Evolutionary conservation across 1,140 invertebrate genomes (phyloP).

Genomic region (Antheraea mylitta): DNA sequence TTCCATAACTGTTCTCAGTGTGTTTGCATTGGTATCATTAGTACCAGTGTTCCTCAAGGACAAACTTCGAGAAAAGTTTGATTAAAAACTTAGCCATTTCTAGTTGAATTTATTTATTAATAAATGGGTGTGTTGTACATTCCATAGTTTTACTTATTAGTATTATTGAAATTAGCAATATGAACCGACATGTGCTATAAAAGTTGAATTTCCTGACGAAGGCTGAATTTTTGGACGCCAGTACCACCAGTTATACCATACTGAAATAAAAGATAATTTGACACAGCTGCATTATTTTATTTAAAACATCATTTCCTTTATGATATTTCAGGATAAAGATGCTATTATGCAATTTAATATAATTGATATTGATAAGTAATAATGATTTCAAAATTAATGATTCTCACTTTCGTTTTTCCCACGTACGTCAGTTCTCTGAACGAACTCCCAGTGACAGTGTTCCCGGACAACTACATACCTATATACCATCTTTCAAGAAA

Average conservation of each 20-base stretch:
- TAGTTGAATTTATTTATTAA: constrained; percentile 61
- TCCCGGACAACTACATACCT: too few species aligned
- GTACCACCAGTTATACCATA: constrained; percentile 92
- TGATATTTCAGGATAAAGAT: too few species aligned
- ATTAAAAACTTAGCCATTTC: constrained; percentile 74
- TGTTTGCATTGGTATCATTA: constrained; percentile 91
- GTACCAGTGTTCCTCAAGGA: constrained; percentile 95
- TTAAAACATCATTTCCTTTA: background rate
- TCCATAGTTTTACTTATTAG: constrained; percentile 39
- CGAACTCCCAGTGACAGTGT: too few species aligned
- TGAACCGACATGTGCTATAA: constrained; percentile 85
- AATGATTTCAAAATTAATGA: too few species aligned
- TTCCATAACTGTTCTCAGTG: constrained; percentile 87
- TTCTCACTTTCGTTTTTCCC: too few species aligned
- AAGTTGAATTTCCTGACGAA: constrained; percentile 78
- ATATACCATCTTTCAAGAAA: too few species aligned
- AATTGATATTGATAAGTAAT: too few species aligned
- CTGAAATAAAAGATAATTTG: constrained; percentile 78
- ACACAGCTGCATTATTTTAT: background rate
- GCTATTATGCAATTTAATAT: too few species aligned
- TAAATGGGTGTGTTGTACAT: constrained; percentile 64
- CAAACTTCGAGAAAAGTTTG: constrained; percentile 89
- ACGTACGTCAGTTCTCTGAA: too few species aligned
- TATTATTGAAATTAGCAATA: constrained; percentile 79
- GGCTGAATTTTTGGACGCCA: constrained; percentile 85